Conservation (phyloP, 1,140 invertebrate species). For the Berghia stephanieae region DNA sequence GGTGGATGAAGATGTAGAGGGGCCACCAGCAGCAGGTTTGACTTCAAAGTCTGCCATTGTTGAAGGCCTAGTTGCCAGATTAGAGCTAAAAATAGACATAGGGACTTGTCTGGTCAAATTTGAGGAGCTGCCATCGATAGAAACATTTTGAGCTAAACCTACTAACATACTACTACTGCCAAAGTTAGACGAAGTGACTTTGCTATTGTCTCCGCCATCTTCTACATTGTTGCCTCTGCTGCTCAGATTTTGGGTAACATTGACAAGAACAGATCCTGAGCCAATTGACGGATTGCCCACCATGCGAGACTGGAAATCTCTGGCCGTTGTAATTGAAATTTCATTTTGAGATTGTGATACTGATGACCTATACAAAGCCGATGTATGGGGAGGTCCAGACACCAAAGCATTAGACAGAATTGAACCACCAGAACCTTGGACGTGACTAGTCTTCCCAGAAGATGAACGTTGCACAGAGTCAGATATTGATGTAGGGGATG, state of each 20-base stretch:
- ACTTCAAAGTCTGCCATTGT: neutral
- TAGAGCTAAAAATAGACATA: neutral
- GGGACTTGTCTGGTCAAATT: neutral
- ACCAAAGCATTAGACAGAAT: neutral
- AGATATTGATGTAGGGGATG: too few relatives aligned
- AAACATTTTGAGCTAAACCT: neutral
- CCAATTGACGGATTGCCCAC: too few relatives aligned
- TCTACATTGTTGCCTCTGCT: neutral
- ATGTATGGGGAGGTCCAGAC: neutral
- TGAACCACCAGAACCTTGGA: neutral
- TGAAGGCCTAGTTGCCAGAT: neutral
- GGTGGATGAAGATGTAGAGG: too few relatives aligned
- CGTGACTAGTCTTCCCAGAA: too few relatives aligned
- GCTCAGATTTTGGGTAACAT: too few relatives aligned
- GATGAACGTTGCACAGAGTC: too few relatives aligned
- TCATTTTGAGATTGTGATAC: neutral
- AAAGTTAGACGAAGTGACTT: neutral
- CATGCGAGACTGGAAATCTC: neutral
- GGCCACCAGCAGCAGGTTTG: too few relatives aligned
- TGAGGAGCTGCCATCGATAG: neutral
- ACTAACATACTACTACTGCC: neutral
- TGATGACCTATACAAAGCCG: neutral
- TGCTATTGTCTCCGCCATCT: neutral
- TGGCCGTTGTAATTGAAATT: neutral
- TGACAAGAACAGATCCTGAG: too few relatives aligned